phyloP scores from a whole-genome alignment of 2,797 vertebrate genomes.

The Characodon lateralis region DNA sequence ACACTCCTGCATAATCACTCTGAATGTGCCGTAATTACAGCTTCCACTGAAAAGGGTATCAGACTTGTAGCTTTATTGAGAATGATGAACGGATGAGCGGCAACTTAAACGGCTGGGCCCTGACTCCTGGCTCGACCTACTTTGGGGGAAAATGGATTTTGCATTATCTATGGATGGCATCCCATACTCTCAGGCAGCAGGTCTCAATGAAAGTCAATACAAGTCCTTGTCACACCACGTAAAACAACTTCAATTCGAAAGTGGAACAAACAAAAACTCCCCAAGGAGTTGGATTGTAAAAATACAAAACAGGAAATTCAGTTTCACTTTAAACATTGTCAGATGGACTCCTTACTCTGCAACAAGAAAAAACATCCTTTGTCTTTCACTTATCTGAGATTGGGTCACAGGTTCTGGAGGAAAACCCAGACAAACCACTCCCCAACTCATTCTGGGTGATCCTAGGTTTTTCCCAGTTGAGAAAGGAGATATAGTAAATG shows the following conservation, averaged over 20 bases:
- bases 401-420: background rate
- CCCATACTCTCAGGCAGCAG: constrained; percentile 36
- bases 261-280: constrained; percentile 49
- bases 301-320: constrained; percentile 22
- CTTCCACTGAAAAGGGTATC: constrained; percentile 40
- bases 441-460: background rate
- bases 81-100: constrained; percentile 49
- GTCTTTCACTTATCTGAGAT: background rate
- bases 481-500: background rate
- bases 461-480: background rate
- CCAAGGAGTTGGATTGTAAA: constrained; percentile 18
- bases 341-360: constrained; percentile 10
- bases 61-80: constrained; percentile 49
- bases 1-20: constrained; percentile 57
- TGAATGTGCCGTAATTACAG: constrained; percentile 67
- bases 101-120: constrained; percentile 40
- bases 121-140: background rate
- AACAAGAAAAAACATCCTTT: background rate
- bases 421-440: background rate
- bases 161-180: constrained; percentile 41
- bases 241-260: constrained; percentile 48
- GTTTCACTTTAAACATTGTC: constrained; percentile 10
- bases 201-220: constrained; percentile 39
- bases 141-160: constrained; percentile 31
- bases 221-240: constrained; percentile 44